phyloP scores from a whole-genome alignment of 2,888 invertebrate genomes.

The Unio pictorum region DNA sequence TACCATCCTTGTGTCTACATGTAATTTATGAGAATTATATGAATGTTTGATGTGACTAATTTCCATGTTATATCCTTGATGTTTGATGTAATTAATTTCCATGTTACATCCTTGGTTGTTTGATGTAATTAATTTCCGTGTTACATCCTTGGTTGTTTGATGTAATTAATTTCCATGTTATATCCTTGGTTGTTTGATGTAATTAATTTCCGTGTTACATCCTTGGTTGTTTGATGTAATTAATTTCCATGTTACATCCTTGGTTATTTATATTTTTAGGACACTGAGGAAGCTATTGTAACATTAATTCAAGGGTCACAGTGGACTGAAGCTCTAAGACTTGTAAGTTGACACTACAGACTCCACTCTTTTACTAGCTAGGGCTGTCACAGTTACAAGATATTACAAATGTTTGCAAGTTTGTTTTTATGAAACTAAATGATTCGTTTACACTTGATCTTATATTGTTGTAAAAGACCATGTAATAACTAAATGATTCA shows the following conservation, averaged over 20 bases:
- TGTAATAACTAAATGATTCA: too few species aligned
- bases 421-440: too few species aligned
- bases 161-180: too few species aligned
- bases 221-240: not conserved
- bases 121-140: not conserved
- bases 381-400: too few species aligned
- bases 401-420: too few species aligned
- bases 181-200: not conserved
- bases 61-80: not conserved
- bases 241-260: not conserved
- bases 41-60: too few species aligned
- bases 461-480: too few species aligned
- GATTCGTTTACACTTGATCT: too few species aligned
- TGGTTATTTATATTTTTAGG: conserved; percentile 55
- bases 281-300: conserved; percentile 78
- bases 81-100: too few species aligned
- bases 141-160: conserved; percentile 1
- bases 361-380: too few species aligned
- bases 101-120: not conserved
- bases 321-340: conserved; percentile 80
- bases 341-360: conserved; percentile 71
- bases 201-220: not conserved
- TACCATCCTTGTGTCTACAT: too few species aligned
- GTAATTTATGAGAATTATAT: too few species aligned
- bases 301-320: conserved; percentile 80